phyloP scores from a whole-genome alignment of 2,888 invertebrate species.

The Platerodrilus igneus region DNA sequence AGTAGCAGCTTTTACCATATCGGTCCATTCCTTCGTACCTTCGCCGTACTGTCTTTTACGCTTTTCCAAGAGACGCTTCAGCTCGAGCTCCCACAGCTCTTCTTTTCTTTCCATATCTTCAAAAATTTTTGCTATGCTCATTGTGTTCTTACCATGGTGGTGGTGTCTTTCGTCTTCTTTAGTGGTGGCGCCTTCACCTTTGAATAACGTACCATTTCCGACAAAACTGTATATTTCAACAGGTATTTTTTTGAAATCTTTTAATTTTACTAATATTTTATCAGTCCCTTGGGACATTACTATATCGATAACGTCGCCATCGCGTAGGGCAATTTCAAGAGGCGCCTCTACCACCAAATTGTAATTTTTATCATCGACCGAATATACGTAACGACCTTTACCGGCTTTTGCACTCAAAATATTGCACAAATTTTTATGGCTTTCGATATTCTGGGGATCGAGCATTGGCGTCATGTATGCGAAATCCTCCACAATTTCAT shows the following conservation, averaged over 20 bases:
- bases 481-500: conserved; percentile 64
- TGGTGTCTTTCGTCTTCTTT: conserved; percentile 52
- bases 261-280: conserved; percentile 66
- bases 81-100: conserved; percentile 57
- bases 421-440: conserved; percentile 59
- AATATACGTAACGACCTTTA: conserved; percentile 64
- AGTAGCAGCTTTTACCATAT: conserved; percentile 59
- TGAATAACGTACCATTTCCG: conserved; percentile 50
- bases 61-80: conserved; percentile 40
- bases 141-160: conserved; percentile 56
- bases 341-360: conserved; percentile 70
- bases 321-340: conserved; percentile 70
- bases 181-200: conserved; percentile 66
- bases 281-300: conserved; percentile 73
- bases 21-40: conserved; percentile 52
- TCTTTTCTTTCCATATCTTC: conserved; percentile 71
- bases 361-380: conserved; percentile 68
- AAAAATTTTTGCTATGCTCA: conserved; percentile 66
- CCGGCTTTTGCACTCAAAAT: conserved; percentile 58
- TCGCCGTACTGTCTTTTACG: conserved; percentile 44
- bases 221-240: conserved; percentile 43
- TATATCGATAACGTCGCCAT: conserved; percentile 72
- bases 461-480: conserved; percentile 71
- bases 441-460: conserved; percentile 60
- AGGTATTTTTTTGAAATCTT: conserved; percentile 70